Conservation (phyloP, 2,888 invertebrate species). For the Synanthedon andrenaeformis region DNA sequence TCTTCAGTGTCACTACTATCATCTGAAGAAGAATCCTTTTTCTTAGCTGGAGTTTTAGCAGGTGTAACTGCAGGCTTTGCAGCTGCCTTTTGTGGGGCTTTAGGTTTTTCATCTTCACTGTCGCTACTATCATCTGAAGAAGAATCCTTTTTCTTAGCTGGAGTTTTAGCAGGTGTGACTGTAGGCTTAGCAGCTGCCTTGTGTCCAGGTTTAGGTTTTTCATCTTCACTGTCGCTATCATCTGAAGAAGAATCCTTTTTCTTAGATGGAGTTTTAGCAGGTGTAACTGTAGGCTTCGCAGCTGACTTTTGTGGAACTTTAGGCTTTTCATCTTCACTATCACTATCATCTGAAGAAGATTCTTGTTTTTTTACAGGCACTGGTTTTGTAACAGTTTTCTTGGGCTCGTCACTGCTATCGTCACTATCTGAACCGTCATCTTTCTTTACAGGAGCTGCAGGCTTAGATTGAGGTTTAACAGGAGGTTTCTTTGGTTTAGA, state of each 20-base stretch:
- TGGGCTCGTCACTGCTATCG: slow-evolving; percentile 32
- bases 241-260: slow-evolving; percentile 18
- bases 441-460: slow-evolving; percentile 10
- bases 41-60: slow-evolving; percentile 15
- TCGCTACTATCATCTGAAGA: slow-evolving; percentile 32
- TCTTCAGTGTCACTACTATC: slow-evolving; percentile 24
- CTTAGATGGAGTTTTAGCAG: slow-evolving; percentile 12
- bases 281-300: slow-evolving; percentile 10
- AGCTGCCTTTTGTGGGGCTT: neutral
- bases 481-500: slow-evolving; percentile 21
- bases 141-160: slow-evolving; percentile 30
- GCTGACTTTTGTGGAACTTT: slow-evolving; percentile 14
- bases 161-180: slow-evolving; percentile 11
- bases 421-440: slow-evolving; percentile 26
- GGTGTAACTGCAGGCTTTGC: slow-evolving; percentile 9
- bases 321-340: slow-evolving; percentile 25
- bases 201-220: slow-evolving; percentile 14
- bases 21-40: slow-evolving; percentile 27
- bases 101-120: slow-evolving; percentile 7
- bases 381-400: slow-evolving; percentile 10
- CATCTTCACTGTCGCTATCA: slow-evolving; percentile 17
- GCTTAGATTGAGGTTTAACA: slow-evolving; percentile 20
- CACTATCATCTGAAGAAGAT: slow-evolving; percentile 44
- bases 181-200: slow-evolving; percentile 5
- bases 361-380: slow-evolving; percentile 18